phyloP scores from a whole-genome alignment of 2,113 vertebrate genomes.

The Pygoscelis adeliae region DNA sequence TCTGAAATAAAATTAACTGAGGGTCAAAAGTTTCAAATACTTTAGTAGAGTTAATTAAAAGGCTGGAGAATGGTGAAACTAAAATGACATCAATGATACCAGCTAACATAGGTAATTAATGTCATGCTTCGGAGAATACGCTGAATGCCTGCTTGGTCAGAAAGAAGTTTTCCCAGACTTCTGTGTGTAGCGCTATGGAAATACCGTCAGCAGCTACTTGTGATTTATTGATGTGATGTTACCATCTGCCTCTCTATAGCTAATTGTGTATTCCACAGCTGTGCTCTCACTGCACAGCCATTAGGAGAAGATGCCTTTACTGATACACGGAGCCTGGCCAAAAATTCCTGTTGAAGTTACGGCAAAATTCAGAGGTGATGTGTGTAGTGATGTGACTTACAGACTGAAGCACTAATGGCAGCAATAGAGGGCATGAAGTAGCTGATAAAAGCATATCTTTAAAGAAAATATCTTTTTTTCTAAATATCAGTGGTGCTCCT shows the following conservation, averaged over 20 bases:
- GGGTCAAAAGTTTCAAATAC: neutral
- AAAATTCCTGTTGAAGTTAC: neutral
- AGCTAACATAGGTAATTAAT: neutral
- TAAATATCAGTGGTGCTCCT: neutral
- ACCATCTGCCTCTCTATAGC: neutral
- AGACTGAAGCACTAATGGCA: neutral
- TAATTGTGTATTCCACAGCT: neutral
- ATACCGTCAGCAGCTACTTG: neutral
- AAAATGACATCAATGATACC: neutral
- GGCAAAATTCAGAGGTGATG: neutral
- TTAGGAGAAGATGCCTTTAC: neutral
- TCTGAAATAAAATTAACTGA: neutral
- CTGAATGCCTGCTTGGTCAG: neutral
- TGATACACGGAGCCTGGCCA: neutral
- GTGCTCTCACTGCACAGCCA: neutral
- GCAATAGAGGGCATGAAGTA: neutral
- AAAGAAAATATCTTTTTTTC: neutral
- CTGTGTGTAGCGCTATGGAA: neutral
- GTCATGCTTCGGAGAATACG: neutral
- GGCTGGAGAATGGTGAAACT: neutral
- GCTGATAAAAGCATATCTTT: neutral
- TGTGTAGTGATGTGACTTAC: neutral
- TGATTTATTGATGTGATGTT: neutral
- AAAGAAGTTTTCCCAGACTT: neutral
- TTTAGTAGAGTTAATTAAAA: neutral